Percentiles rank a stretch among this genome's conserved stretches.
phyloP scores from a whole-genome alignment of 64 coral and sea anemone genomes.

The Montipora sp. region DNA sequence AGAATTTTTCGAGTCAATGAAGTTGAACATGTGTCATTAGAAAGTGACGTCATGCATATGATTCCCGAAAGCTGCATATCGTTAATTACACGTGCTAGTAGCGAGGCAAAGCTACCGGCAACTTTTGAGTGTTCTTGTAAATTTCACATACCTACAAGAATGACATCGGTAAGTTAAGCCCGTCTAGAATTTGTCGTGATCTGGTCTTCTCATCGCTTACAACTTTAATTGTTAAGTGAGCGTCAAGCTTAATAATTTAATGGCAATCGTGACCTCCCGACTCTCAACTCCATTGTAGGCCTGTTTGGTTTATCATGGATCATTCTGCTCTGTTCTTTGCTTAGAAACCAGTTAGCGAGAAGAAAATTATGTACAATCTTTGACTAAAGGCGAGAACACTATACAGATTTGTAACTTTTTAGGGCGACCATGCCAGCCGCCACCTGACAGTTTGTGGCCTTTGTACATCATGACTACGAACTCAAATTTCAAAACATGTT shows the following conservation, averaged over 20 bases:
- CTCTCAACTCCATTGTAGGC: no score
- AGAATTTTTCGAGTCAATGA: neutral
- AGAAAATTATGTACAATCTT: no score
- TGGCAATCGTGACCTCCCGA: neutral
- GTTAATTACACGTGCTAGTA: neutral
- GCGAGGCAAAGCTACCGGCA: neutral
- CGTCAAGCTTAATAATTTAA: neutral
- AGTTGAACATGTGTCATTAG: neutral
- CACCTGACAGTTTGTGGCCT: no score
- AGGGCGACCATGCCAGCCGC: no score
- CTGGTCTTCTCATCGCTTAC: neutral
- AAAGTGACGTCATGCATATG: neutral
- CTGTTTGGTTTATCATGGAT: no score
- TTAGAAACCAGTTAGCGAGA: no score
- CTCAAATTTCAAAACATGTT: no score
- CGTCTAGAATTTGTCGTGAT: neutral
- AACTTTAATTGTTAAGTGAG: neutral
- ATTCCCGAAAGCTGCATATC: no score
- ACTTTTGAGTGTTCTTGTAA: neutral
- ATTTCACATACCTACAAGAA: neutral
- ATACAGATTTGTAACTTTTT: no score
- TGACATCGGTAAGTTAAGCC: slow-evolving; percentile 29
- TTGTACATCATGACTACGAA: no score
- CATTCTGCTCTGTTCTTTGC: no score
- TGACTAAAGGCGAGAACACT: no score